Evolutionary conservation across 2,113 vertebrate genomes (phyloP).

Genomic region (Larimichthys crocea): DNA sequence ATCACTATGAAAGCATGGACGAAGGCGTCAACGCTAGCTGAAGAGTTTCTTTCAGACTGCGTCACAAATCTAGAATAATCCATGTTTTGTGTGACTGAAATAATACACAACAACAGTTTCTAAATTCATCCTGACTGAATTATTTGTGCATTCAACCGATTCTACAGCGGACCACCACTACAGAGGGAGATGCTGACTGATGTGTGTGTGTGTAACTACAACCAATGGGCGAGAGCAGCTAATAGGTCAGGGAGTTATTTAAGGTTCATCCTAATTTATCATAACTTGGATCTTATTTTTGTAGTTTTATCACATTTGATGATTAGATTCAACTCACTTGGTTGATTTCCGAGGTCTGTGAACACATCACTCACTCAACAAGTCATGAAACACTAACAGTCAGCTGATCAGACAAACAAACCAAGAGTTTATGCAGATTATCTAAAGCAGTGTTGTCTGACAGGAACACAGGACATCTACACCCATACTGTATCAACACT

Average conservation of each 20-base stretch:
- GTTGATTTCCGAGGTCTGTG: neutral
- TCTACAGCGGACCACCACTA: neutral
- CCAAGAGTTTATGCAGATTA: neutral
- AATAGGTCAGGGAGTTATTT: neutral
- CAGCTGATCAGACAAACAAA: constrained; percentile 5
- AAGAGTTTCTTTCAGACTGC: neutral
- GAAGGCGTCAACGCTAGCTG: too few species aligned
- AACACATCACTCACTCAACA: neutral
- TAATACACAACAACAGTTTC: constrained; percentile 10
- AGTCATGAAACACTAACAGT: neutral
- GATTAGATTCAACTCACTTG: neutral
- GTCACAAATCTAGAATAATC: too few species aligned
- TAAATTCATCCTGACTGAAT: constrained; percentile 13
- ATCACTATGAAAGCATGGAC: neutral
- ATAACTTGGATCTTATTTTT: constrained; percentile 15
- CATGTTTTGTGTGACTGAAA: constrained; percentile 13
- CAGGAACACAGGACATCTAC: neutral
- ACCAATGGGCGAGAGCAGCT: neutral
- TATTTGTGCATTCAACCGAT: neutral
- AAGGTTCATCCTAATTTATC: neutral
- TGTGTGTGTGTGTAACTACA: neutral
- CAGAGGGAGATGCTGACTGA: neutral
- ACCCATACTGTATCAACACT: neutral
- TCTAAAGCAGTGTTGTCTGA: neutral
- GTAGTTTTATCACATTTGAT: neutral